A percentile compares a stretch with the other conserved stretches of the same genome.
These are phyloP conservation scores for Sarcophilus harrisii DNA, from an alignment of 2,797 vertebrate species.

Conservation along the genomic window DNA sequence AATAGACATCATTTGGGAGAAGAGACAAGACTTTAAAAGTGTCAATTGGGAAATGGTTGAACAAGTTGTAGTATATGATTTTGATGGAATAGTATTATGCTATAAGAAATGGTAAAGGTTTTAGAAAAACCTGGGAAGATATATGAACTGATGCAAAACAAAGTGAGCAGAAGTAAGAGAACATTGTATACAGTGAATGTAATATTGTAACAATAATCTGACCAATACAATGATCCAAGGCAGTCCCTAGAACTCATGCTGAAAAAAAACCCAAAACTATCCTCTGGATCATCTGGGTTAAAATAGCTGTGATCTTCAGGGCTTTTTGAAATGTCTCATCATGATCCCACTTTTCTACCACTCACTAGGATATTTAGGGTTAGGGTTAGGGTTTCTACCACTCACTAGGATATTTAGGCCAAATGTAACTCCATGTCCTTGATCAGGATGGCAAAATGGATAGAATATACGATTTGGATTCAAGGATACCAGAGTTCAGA, in stretches of 20 bases:
- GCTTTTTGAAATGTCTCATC: background rate
- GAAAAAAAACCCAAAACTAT: background rate
- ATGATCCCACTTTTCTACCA: background rate
- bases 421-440: background rate
- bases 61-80: background rate
- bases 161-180: background rate
- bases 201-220: background rate
- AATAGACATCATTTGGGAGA: background rate
- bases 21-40: background rate
- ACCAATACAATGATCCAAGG: background rate
- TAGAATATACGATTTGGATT: background rate
- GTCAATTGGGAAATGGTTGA: background rate
- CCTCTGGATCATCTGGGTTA: background rate
- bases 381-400: no score
- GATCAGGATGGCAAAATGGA: background rate
- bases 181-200: background rate
- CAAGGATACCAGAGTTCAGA: background rate
- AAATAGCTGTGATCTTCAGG: background rate
- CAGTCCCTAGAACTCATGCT: background rate
- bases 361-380: background rate
- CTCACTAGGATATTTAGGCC: background rate
- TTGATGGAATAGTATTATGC: background rate
- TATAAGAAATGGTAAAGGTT: background rate
- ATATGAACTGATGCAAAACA: background rate
- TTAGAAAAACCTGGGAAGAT: background rate